Percentiles rank a stretch among this genome's conserved stretches.
phyloP scores from a whole-genome alignment of 2,113 vertebrate genomes.

The Cercopithecus mona region DNA sequence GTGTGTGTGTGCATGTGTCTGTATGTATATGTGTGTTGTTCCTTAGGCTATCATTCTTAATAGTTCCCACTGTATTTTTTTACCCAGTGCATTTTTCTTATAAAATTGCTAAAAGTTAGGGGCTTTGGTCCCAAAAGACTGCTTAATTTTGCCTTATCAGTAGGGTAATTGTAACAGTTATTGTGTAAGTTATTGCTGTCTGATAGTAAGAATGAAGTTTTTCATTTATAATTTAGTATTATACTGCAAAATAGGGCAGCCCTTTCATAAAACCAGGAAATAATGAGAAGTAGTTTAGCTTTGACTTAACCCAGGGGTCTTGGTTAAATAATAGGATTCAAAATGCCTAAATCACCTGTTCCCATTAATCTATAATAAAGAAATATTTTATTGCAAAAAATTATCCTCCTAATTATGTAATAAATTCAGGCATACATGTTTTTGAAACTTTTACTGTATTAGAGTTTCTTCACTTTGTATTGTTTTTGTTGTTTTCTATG shows the following conservation, averaged over 20 bases:
- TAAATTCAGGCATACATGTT: conserved; percentile 34
- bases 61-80: neutral
- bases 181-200: neutral
- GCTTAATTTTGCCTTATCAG: neutral
- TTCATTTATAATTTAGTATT: conserved; percentile 20
- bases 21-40: neutral
- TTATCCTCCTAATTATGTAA: neutral
- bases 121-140: neutral
- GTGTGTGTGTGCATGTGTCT: neutral
- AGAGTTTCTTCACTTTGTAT: conserved; percentile 24
- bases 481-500: conserved; percentile 48
- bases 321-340: conserved; percentile 35
- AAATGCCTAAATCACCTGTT: conserved; percentile 21
- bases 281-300: conserved; percentile 33
- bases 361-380: neutral
- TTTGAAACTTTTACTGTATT: neutral
- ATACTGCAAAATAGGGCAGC: neutral
- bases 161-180: neutral
- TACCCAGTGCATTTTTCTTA: conserved; percentile 15
- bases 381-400: neutral
- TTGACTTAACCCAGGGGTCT: neutral
- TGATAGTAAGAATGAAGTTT: neutral
- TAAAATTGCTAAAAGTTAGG: conserved; percentile 30
- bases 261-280: neutral
- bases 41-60: conserved; percentile 10